A percentile compares a stretch with the other conserved stretches of the same genome.
Evolutionary conservation across 2,113 vertebrate genomes (phyloP).

Genomic region (Mesembrinibis cayennensis): DNA sequence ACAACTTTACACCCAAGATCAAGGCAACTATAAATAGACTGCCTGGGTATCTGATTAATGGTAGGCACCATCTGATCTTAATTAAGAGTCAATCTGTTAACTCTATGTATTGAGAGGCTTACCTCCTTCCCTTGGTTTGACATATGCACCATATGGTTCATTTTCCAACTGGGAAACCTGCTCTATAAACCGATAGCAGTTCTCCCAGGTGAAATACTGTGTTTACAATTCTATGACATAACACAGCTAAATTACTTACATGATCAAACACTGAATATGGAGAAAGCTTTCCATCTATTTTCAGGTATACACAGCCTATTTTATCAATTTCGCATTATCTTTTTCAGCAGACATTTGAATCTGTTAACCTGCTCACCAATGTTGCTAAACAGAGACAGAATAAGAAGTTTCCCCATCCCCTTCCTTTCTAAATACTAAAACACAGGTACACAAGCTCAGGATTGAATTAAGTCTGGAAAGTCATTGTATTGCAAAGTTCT

Average conservation of each 20-base stretch:
- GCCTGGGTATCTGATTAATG: neutral
- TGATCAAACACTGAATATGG: neutral
- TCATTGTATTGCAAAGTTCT: neutral
- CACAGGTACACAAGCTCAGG: neutral
- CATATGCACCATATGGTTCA: slow-evolving; percentile 46
- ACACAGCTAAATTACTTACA: slow-evolving; percentile 3
- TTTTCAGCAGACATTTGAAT: neutral
- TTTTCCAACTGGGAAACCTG: slow-evolving; percentile 48
- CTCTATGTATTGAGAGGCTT: neutral
- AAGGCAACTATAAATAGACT: neutral
- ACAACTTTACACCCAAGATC: neutral
- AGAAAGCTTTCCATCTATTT: neutral
- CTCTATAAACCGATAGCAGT: neutral
- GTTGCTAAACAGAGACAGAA: neutral
- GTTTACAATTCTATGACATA: neutral
- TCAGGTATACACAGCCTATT: neutral
- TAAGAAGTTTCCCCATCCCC: neutral
- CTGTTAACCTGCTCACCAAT: neutral
- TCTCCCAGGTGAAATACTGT: slow-evolving; percentile 27
- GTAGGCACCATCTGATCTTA: slow-evolving; percentile 35
- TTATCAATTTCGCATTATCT: neutral
- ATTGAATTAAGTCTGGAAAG: neutral
- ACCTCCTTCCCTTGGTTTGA: slow-evolving; percentile 10
- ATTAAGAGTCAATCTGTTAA: slow-evolving; percentile 45
- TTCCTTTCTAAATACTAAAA: neutral